Evolutionary conservation across 2,888 invertebrate species (phyloP), one percentile per base, ranked within the genome.

Genomic region (Eristalinus aeneus): DNA sequence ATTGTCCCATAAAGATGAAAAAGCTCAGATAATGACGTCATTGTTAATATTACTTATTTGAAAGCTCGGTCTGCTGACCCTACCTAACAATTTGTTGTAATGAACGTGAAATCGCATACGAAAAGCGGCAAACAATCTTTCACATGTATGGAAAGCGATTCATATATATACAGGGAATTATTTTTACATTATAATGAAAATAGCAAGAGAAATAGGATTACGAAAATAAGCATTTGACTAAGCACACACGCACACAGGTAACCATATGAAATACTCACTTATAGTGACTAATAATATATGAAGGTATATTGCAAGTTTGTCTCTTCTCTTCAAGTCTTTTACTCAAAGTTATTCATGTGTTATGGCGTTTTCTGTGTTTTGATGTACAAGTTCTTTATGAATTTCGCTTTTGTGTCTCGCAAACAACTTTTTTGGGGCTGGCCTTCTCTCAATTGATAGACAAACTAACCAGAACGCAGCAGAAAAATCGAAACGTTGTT

Each of bases 11-110:
- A 8, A 23, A 12, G 23, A 56, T 11, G 23, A 6, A 46, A 77
- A 69, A 77, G 77, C 69, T 71, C 31, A 32, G 1, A 9, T 1
- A 6, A 64, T 2, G 56, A 39, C 32, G 58, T 64, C 58, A 65
- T n/a, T 32, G 9, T 16, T 20, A 31, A 12, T 68, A 58, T 23
- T 60, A 32, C 34, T 36, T 58, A 20, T 63, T 74, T 8, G 6
- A 53, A 77, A 86, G 77, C 81, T 81, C 22, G 34, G 39, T 67
- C 63, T 58, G 36, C 68, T 64, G 72, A 73, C 23, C 73, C 73
- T 81, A 61, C 74, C 69, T 81, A 77, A 78, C 71, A 86, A 81
- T 82, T 86, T 82, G 73, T 77, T 82, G 77, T 74, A 82, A 71
- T 81, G 56, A 65, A 36, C 64, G 60, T 76, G 39, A 39, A 65